A percentile compares a stretch with the other conserved stretches of the same genome.
These are phyloP conservation scores for Muschampia plurimacula DNA, from an alignment of 2,888 invertebrate species.

Conservation along the genomic window DNA sequence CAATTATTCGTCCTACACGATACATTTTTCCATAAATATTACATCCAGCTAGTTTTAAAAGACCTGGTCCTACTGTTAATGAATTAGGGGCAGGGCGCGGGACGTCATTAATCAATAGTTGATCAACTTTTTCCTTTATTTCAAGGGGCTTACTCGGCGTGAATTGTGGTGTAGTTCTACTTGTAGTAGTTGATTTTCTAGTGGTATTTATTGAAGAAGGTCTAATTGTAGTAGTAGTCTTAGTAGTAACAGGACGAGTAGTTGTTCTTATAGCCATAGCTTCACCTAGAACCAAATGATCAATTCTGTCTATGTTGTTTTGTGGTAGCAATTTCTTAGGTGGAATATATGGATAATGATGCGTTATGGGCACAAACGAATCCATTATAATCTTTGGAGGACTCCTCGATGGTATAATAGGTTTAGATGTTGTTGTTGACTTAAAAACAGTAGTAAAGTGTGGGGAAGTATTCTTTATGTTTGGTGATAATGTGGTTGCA, in stretches of 20 bases:
- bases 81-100: constrained; percentile 52
- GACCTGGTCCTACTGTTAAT: constrained; percentile 76
- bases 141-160: constrained; percentile 49
- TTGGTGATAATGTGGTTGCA: constrained; percentile 58
- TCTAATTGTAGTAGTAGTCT: constrained; percentile 49
- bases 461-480: constrained; percentile 43
- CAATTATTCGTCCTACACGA: constrained; percentile 92
- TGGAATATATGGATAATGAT: constrained; percentile 56
- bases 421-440: constrained; percentile 41
- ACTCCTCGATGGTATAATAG: constrained; percentile 43
- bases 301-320: constrained; percentile 70
- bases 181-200: constrained; percentile 41
- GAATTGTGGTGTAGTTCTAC: constrained; percentile 47
- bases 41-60: constrained; percentile 93
- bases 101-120: constrained; percentile 40
- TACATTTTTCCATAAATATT: constrained; percentile 97
- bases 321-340: constrained; percentile 56
- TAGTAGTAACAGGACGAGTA: constrained; percentile 52
- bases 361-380: constrained; percentile 65
- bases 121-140: constrained; percentile 45
- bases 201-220: constrained; percentile 44
- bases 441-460: constrained; percentile 8
- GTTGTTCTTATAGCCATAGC: constrained; percentile 71
- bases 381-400: constrained; percentile 50
- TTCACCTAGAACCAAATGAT: constrained; percentile 77